Evolutionary conservation across 2,888 invertebrate genomes (phyloP), one percentile per base, ranked within the genome.

Genomic region (Drosophila macrospina): DNA sequence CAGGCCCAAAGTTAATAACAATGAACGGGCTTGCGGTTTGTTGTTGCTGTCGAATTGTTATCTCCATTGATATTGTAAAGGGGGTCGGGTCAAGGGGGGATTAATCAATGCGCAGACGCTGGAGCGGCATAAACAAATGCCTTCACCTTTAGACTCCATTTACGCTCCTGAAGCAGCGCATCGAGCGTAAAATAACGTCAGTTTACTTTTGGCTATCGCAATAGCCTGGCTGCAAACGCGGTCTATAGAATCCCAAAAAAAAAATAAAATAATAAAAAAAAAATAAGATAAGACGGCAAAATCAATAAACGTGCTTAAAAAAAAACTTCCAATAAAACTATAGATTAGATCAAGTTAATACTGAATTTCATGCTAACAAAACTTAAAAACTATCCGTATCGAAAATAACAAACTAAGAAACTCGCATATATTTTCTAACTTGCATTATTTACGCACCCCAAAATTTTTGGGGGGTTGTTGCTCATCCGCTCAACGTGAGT

Each of bases 41-140:
- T 41, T 44, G 30, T 41, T 55, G 30, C 15, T 20, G 24, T 41
- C 20, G 50, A 26, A 8, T 42, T 41, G 24, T 32, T 66, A 63
- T 48, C 44, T 60, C 10, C 10, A 26, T 55, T 36, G 15, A 11
- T 16, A 16, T 16, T 10, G 28, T 10, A 2, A 5, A 1, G 10
- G 41, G 5, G 41, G 30, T 30, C 45, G 36, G 41, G 30, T 41
- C 28, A 6, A 28, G 48, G 20, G 52, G n/a, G 32, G 37, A 24
- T 47, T 11, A 28, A n/a, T 10, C 24, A 59, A 4, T 77, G 80
- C 81, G 83, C 85, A 67, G 64, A 42, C 78, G 73, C 76, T 69
- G 50, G 80, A 86, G 81, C 74, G 72, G 81, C 67, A 78, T 84
- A 86, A 84, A 84, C 83, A 84, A 86, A 81, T 84, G 84, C 81